These are phyloP conservation scores for Parelbella ahira DNA, from an alignment of 2,888 invertebrate species.

Conservation along the genomic window DNA sequence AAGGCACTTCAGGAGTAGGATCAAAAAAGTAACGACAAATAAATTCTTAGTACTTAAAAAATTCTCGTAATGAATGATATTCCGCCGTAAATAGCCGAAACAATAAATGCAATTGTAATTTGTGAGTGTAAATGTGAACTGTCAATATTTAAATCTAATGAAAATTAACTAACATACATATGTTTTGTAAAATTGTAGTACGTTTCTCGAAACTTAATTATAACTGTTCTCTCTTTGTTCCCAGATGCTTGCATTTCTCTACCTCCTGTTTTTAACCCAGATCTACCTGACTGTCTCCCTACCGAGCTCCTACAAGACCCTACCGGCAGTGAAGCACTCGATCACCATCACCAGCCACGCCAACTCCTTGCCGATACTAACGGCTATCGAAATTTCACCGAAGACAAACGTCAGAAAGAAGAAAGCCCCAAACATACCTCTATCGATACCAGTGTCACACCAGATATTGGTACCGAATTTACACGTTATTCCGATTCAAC, in stretches of 20 bases:
- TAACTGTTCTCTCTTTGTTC: too few relatives aligned
- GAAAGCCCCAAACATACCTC: conserved; percentile 43
- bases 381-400: conserved; percentile 23
- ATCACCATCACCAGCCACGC: conserved; percentile 26
- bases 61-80: too few relatives aligned
- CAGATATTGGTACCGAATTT: conserved; percentile 46
- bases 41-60: too few relatives aligned
- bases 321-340: conserved; percentile 26
- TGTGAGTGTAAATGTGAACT: too few relatives aligned
- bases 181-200: too few relatives aligned
- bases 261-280: conserved; percentile 36
- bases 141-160: too few relatives aligned
- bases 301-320: conserved; percentile 34
- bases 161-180: too few relatives aligned
- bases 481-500: conserved; percentile 54
- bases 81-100: too few relatives aligned
- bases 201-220: too few relatives aligned
- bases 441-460: conserved; percentile 44
- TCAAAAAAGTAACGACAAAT: too few relatives aligned
- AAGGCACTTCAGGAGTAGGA: too few relatives aligned
- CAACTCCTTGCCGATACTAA: conserved; percentile 26
- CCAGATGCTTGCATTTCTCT: conserved; percentile 48
- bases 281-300: conserved; percentile 36
- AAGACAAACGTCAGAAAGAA: conserved; percentile 35
- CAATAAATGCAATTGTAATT: too few relatives aligned